These are phyloP conservation scores for Herpailurus yagouaroundi DNA, from an alignment of 2,113 vertebrate genomes.

Conservation along the genomic window DNA sequence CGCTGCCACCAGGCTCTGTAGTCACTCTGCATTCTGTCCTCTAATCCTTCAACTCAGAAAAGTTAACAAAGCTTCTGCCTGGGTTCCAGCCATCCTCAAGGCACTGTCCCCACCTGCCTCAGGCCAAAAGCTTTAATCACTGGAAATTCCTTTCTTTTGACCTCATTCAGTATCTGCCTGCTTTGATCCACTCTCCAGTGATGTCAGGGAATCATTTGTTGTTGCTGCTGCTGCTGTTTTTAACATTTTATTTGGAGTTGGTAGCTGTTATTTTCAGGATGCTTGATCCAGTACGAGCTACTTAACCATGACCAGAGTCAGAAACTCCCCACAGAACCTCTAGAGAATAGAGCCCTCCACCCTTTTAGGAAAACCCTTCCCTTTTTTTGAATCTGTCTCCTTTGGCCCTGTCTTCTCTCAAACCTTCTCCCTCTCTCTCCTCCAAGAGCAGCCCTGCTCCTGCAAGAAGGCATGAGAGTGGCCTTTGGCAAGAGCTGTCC, in stretches of 20 bases:
- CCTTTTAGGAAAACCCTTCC: neutral
- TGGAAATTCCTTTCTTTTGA: neutral
- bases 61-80: neutral
- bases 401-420: neutral
- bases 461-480: neutral
- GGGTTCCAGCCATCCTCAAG: neutral
- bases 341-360: neutral
- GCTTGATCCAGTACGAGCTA: neutral
- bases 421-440: neutral
- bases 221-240: no score
- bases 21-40: neutral
- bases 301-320: neutral
- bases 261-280: neutral
- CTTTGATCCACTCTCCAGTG: neutral
- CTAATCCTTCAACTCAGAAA: neutral
- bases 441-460: neutral
- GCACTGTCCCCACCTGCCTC: neutral
- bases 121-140: neutral
- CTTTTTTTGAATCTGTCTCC: neutral
- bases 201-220: neutral
- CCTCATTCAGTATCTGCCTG: neutral
- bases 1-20: neutral
- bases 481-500: neutral
- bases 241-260: neutral
- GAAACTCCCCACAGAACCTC: neutral